phyloP scores from a whole-genome alignment of 2,888 invertebrate species.

The Sesia bembeciformis region DNA sequence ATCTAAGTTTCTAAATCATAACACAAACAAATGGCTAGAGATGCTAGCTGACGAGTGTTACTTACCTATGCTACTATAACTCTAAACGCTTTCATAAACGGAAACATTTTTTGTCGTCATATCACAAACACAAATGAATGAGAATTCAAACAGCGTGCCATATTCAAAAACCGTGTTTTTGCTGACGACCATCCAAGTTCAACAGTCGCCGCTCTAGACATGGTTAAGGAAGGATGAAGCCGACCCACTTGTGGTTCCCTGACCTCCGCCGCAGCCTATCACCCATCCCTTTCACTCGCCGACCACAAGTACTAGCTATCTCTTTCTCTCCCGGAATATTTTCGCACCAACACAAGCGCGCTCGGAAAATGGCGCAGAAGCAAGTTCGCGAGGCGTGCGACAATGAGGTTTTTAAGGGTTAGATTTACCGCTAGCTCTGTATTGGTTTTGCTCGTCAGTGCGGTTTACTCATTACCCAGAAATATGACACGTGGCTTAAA shows the following conservation, averaged over 20 bases:
- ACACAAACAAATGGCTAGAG: too few relatives aligned
- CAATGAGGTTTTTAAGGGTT: constrained; percentile 41
- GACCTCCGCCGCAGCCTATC: constrained; percentile 68
- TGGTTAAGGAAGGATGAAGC: constrained; percentile 64
- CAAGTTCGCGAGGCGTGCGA: constrained; percentile 39
- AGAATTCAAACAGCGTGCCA: constrained; percentile 33
- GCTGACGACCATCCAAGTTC: constrained; percentile 54
- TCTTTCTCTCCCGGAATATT: constrained; percentile 67
- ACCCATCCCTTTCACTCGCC: constrained; percentile 34
- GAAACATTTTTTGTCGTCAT: too few relatives aligned
- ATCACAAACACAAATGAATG: constrained; percentile 2
- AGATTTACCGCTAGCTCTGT: constrained; percentile 9
- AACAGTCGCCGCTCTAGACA: constrained; percentile 47
- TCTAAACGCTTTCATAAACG: too few relatives aligned
- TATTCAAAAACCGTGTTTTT: constrained; percentile 66
- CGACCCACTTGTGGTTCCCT: constrained; percentile 72
- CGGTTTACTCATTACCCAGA: background rate
- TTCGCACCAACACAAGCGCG: constrained; percentile 48
- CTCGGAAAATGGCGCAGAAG: constrained; percentile 58
- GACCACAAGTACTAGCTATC: constrained; percentile 18
- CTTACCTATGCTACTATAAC: too few relatives aligned
- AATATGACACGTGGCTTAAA: too few relatives aligned
- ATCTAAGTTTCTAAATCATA: too few relatives aligned
- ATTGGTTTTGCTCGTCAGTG: background rate
- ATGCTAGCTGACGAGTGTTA: too few relatives aligned